Base-by-base conservation (phyloP, 2,113 vertebrate species). In the Misgurnus mizolepis region DNA sequence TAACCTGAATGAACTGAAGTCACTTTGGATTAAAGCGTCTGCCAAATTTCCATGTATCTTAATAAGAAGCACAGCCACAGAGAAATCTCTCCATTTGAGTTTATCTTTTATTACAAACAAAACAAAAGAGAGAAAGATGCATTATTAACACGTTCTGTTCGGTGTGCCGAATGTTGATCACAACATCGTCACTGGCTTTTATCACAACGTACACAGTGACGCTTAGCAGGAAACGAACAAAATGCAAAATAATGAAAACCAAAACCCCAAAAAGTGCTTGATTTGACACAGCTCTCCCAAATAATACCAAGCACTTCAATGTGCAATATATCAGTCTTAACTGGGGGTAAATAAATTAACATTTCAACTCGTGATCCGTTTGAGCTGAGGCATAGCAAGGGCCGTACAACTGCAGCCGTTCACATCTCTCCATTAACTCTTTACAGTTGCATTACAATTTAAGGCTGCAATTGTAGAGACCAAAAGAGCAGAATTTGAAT, bases 61-160 rank as follows among this genome's bases (percentile, higher is more conserved):
- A 3, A 58, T 49, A 50, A 60, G 6, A 40, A 83, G 67, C 71
- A 85, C 62, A 65, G 81, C 68, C 39, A 72, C 65, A 70, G 34
- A 67, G 17, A 14, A 7, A 10, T 47, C 6, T 62, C 73, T 75
- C 84, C 76, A 65, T 88, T 91, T 89, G 88, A 83, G 87, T 91
- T 92, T 82, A 69, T 73, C 91, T 92, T 84, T 93, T 93, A 94
- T 94, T 94, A 94, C 89, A 93, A 94, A 94, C 90, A 90, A 91
- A 91, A 88, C 83, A 88, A 79, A 86, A 84, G 39, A 78, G 82
- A 88, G 81, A 87, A 82, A 89, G 88, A 90, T 88, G 89, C 77
- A 82, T 91, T 85, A 88, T 86, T 89, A 87, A 92, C 92, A 91
- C 87, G 86, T 89, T 91, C 85, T 85, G 45, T 85, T 84, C 72